Base-by-base conservation (phyloP, 2,888 invertebrate species). In the Notodonta dromedarius region DNA sequence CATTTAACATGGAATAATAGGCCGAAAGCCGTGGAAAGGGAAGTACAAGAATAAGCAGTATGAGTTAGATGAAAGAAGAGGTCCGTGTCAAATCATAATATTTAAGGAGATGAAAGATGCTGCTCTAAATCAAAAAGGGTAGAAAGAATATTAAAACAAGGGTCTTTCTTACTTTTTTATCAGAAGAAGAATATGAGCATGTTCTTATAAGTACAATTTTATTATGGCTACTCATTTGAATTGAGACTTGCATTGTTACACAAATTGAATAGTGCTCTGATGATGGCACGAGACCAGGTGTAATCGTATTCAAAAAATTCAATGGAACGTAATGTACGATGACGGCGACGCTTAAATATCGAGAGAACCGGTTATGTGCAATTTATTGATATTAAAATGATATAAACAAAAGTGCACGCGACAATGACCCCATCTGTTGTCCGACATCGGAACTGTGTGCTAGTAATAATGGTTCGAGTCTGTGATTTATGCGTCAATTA, bases 401-500 rank as follows among this genome's bases (percentile, higher is more conserved):
- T 70, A 72, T 79, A 82, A 82, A 86, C 83, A 85, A 87, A 81
- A 80, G 77, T 69, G 68, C 75, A 77, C 70, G 78, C 74, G 77
- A 80, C 77, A 77, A 77, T 80, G 81, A 83, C 90, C 84, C 89
- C 87, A 89, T 89, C 90, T 89, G 80, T 84, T 83, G 86, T 80
- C 76, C 76, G 70, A 74, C 75, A 72, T 63, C 77, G 76, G 78
- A 82, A 86, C 82, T 80, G 56, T 63, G 69, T 74, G 75, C 73
- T 73, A 62, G 74, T 74, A 73, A 78, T 80, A 84, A 86, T 83
- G 78, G 82, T 78, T 75, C 73, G 68, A 71, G 64, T 80, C 73
- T 71, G 79, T 91, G 91, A 93, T 93, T 91, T 93, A 91, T 91
- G 76, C 76, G 74, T 83, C 90, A 92, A 92, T 92, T 92, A 91